phyloP scores from a whole-genome alignment of 2,888 invertebrate species.

The Cantharis rufa region DNA sequence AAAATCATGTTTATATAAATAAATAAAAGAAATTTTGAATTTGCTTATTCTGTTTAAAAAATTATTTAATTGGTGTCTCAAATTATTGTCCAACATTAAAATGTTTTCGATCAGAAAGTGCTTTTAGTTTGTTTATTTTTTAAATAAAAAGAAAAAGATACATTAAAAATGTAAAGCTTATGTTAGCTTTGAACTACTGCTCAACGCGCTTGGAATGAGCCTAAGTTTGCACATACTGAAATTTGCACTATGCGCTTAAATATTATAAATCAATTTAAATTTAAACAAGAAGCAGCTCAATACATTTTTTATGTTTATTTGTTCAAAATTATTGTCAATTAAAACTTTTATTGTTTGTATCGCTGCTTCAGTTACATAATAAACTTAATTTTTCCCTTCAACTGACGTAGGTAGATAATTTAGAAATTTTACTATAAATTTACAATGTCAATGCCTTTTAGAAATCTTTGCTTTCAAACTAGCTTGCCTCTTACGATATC shows the following conservation, averaged over 20 bases:
- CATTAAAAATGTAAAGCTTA: constrained; percentile 18
- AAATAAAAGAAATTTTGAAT: constrained; percentile 7
- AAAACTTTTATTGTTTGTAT: background rate
- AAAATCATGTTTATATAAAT: background rate
- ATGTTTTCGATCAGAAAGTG: constrained; percentile 14
- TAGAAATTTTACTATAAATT: constrained; percentile 12
- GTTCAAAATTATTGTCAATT: background rate
- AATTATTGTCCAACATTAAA: constrained; percentile 6
- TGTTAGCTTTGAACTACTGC: constrained; percentile 48
- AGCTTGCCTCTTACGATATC: constrained; percentile 25
- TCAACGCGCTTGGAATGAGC: constrained; percentile 51
- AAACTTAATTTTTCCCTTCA: constrained; percentile 5
- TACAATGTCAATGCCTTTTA: constrained; percentile 22
- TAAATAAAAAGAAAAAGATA: constrained; percentile 8
- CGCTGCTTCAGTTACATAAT: background rate
- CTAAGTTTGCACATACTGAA: constrained; percentile 45
- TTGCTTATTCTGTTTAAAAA: constrained; percentile 3
- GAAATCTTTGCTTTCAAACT: constrained; percentile 16
- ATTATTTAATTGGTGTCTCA: constrained; percentile 23
- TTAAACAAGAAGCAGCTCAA: background rate
- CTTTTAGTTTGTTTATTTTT: constrained; percentile 12
- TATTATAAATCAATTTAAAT: constrained; percentile 6
- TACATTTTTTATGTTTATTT: background rate
- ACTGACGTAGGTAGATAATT: constrained; percentile 10
- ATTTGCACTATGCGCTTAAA: constrained; percentile 32